Evolutionary conservation across 1,140 invertebrate species (phyloP).

Genomic region (Pseudomyrmex flavicornis): DNA sequence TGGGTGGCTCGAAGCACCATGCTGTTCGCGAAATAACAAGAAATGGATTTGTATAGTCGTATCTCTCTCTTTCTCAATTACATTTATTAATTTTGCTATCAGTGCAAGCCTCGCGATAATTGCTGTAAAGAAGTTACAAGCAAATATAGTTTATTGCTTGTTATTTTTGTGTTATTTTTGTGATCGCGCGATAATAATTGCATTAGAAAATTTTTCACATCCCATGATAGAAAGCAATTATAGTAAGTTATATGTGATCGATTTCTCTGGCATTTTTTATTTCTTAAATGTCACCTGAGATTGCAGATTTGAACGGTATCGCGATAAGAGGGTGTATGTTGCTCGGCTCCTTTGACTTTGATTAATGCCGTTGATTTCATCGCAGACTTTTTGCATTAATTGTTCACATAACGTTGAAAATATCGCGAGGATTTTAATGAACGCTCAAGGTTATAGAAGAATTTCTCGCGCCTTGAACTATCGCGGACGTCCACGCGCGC

Average conservation of each 20-base stretch:
- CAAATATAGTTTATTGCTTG: no score
- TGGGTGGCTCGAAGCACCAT: conserved; percentile 51
- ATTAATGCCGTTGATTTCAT: conserved; percentile 57
- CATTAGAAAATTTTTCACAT: background rate
- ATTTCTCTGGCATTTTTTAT: conserved; percentile 17
- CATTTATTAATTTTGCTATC: conserved; percentile 51
- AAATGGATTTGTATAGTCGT: conserved; percentile 25
- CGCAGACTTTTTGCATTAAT: conserved; percentile 47
- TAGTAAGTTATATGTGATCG: conserved; percentile 9
- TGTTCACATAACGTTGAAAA: conserved; percentile 39
- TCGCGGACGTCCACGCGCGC: background rate
- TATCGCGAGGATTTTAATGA: conserved; percentile 35
- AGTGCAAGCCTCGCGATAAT: conserved; percentile 10
- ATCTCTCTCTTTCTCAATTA: conserved; percentile 23
- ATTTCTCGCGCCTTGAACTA: conserved; percentile 38
- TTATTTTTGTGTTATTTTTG: no score
- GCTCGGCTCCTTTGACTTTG: conserved; percentile 45
- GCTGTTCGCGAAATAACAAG: conserved; percentile 48
- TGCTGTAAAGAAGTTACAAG: background rate
- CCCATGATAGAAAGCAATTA: background rate
- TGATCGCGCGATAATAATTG: no score
- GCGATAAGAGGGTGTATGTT: conserved; percentile 1
- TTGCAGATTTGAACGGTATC: conserved; percentile 46
- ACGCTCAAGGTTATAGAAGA: conserved; percentile 35
- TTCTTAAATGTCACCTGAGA: conserved; percentile 49